These are phyloP conservation scores for Nannospalax galili DNA, from an alignment of 2,113 vertebrate species.

Conservation along the genomic window DNA sequence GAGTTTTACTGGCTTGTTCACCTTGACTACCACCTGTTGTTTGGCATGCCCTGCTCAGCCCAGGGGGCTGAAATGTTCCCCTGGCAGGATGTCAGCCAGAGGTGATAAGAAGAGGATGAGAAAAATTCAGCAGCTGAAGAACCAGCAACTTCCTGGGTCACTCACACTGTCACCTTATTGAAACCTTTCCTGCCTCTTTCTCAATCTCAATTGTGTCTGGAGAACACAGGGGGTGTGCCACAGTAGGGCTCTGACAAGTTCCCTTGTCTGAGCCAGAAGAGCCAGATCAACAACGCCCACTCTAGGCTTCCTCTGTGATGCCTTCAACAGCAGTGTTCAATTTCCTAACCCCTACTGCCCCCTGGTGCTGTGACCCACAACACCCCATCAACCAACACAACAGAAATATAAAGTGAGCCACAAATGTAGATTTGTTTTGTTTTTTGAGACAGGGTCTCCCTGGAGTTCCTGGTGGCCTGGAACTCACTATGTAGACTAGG, in stretches of 20 bases:
- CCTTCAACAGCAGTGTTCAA: accelerated
- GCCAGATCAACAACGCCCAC: neutral
- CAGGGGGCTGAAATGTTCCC: slow-evolving; percentile 13
- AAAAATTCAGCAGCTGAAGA: neutral
- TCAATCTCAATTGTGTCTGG: neutral
- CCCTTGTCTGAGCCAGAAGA: neutral
- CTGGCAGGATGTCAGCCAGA: neutral
- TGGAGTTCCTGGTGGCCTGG: too few species aligned
- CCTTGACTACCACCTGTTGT: slow-evolving; percentile 60
- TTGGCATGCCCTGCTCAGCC: slow-evolving; percentile 11
- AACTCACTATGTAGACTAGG: too few species aligned
- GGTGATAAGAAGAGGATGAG: neutral
- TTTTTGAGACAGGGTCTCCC: too few species aligned
- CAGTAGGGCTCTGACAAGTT: neutral
- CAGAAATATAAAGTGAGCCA: neutral
- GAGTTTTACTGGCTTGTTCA: slow-evolving; percentile 64
- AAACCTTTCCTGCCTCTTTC: neutral
- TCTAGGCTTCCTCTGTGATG: neutral
- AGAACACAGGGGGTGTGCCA: neutral
- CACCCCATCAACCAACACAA: neutral
- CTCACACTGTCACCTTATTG: neutral
- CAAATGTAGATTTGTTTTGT: neutral
- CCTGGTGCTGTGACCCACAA: neutral
- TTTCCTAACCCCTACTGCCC: slow-evolving; percentile 46
- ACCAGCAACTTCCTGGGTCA: neutral